Evolutionary conservation across 2,797 vertebrate genomes (phyloP).

Genomic region (Gymnopithys bicolor): DNA sequence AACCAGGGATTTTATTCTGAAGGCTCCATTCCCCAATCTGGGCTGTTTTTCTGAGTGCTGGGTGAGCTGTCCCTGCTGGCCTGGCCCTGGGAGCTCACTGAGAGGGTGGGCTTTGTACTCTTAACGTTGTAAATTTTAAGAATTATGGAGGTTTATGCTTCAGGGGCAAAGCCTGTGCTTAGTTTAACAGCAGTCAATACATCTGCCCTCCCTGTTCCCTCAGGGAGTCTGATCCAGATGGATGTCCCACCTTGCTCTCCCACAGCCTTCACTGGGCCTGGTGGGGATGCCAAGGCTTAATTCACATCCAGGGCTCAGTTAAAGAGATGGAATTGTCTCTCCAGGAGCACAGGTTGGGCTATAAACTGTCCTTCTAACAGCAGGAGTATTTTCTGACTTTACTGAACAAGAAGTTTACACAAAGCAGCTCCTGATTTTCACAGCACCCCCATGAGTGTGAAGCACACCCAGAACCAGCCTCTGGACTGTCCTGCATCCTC

Average conservation of each 20-base stretch:
- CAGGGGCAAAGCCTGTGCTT: neutral
- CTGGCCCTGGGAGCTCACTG: neutral
- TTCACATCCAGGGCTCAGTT: neutral
- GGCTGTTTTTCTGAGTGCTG: neutral
- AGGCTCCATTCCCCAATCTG: neutral
- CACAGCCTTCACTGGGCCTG: neutral
- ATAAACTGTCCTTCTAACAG: fast-evolving
- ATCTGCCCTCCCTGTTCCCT: neutral
- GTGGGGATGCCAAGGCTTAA: neutral
- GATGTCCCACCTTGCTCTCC: neutral
- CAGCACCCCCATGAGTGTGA: fast-evolving
- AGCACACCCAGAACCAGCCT: neutral
- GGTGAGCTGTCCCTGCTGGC: neutral
- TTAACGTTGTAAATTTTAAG: neutral
- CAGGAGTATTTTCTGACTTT: fast-evolving
- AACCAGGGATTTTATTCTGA: neutral
- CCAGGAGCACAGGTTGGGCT: no score
- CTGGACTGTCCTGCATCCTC: neutral
- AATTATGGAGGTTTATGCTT: neutral
- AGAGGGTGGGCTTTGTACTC: neutral
- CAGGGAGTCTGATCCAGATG: fast-evolving
- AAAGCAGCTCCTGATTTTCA: neutral
- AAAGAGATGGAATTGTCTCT: neutral
- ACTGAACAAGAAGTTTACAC: neutral
- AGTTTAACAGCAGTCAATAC: neutral